Evolutionary conservation across 2,113 vertebrate genomes (phyloP).

Genomic region (Apteryx mantelli): DNA sequence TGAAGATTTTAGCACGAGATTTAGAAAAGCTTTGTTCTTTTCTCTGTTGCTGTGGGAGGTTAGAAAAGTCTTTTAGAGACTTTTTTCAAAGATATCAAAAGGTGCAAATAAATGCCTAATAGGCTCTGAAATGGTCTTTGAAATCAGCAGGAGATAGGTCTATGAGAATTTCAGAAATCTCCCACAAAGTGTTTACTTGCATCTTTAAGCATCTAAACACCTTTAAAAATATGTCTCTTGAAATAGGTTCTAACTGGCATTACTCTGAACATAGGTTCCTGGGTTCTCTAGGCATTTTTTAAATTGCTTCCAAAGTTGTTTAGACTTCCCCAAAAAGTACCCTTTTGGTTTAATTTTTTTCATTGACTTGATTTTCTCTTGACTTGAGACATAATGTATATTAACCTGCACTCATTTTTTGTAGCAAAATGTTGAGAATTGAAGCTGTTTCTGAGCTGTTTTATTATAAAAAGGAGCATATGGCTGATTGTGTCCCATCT

Average conservation of each 20-base stretch:
- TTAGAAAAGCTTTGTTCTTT: background rate
- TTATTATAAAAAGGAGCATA: constrained; percentile 54
- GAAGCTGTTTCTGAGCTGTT: constrained; percentile 35
- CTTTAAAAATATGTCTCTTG: constrained; percentile 28
- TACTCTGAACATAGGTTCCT: background rate
- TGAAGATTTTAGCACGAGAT: background rate
- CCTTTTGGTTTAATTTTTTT: constrained; percentile 47
- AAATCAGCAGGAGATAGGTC: background rate
- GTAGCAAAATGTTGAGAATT: constrained; percentile 6
- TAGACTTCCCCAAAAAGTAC: background rate
- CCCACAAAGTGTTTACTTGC: constrained; percentile 23
- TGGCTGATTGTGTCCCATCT: constrained; percentile 64
- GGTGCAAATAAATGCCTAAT: background rate
- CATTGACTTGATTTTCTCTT: constrained; percentile 27
- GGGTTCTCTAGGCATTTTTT: background rate
- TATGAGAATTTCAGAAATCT: constrained; percentile 26
- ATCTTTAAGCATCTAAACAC: constrained; percentile 33
- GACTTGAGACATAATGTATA: constrained; percentile 24
- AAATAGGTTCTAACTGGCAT: background rate
- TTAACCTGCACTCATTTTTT: constrained; percentile 41
- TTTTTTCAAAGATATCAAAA: background rate
- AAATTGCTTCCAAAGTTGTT: constrained; percentile 1
- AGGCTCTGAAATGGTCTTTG: background rate
- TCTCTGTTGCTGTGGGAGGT: background rate
- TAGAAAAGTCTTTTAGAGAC: background rate